Evolutionary conservation across 2,888 invertebrate species (phyloP).

Genomic region (Drosophila nr. perissopoda): DNA sequence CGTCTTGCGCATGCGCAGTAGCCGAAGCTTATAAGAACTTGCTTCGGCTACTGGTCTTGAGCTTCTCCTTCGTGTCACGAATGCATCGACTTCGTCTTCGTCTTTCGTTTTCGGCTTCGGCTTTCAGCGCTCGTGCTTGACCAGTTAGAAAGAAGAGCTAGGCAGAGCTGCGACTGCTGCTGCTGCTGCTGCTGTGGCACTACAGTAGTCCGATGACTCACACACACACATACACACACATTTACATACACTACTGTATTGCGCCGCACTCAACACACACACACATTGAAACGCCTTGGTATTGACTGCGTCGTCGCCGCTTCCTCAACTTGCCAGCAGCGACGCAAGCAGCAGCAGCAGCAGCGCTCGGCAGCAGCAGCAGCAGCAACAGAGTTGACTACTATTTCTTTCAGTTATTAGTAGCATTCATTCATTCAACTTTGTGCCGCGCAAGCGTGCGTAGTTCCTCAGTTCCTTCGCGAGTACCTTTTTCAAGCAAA

Average conservation of each 20-base stretch:
- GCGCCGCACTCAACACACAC: slow-evolving; percentile 57
- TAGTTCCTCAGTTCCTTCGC: slow-evolving; percentile 81
- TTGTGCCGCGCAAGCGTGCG: slow-evolving; percentile 81
- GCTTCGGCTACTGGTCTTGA: slow-evolving; percentile 85
- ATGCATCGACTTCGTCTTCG: slow-evolving; percentile 51
- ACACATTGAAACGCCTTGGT: slow-evolving; percentile 55
- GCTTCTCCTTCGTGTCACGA: slow-evolving; percentile 81
- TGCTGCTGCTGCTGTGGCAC: slow-evolving; percentile 41
- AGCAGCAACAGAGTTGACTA: slow-evolving; percentile 72
- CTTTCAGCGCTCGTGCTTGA: slow-evolving; percentile 55
- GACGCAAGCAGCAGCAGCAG: slow-evolving; percentile 58
- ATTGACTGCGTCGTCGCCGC: slow-evolving; percentile 70
- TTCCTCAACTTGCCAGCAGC: slow-evolving; percentile 75
- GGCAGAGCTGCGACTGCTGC: slow-evolving; percentile 48
- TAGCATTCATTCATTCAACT: slow-evolving; percentile 80
- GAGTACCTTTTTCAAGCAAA: slow-evolving; percentile 62
- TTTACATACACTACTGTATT: slow-evolving; percentile 57
- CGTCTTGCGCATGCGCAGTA: slow-evolving; percentile 78
- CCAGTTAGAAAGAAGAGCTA: slow-evolving; percentile 70
- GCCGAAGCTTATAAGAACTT: slow-evolving; percentile 70
- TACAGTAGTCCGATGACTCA: slow-evolving; percentile 71
- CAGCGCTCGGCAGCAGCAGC: slow-evolving; percentile 39
- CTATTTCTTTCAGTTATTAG: slow-evolving; percentile 80
- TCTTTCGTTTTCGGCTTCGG: slow-evolving; percentile 10
- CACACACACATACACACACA: slow-evolving; percentile 44